Evolutionary conservation across 2,797 vertebrate genomes (phyloP).

Genomic region (Polyboroides typus): DNA sequence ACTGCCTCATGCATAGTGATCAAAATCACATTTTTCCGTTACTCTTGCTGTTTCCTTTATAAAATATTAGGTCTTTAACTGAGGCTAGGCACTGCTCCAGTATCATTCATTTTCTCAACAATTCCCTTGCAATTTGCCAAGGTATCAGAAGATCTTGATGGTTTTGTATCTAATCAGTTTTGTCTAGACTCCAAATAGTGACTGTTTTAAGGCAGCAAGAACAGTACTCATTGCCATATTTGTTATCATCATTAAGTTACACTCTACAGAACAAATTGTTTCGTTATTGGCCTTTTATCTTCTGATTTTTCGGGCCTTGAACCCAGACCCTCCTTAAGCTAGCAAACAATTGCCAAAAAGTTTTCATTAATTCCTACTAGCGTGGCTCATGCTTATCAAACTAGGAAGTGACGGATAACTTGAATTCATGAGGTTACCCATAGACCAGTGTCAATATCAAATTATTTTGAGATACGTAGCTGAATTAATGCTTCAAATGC

Average conservation of each 20-base stretch:
- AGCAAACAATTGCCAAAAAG: neutral
- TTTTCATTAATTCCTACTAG: slow-evolving; percentile 44
- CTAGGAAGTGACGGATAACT: slow-evolving; percentile 18
- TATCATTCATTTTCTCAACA: slow-evolving; percentile 69
- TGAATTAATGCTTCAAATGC: slow-evolving; percentile 30
- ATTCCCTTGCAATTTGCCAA: slow-evolving; percentile 58
- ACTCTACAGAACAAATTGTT: slow-evolving; percentile 38
- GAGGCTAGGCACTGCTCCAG: slow-evolving; percentile 73
- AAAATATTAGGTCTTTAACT: slow-evolving; percentile 59
- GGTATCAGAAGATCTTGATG: slow-evolving; percentile 55
- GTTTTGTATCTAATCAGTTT: slow-evolving; percentile 64
- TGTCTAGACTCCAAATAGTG: slow-evolving; percentile 66
- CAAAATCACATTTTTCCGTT: slow-evolving; percentile 51
- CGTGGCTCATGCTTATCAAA: neutral
- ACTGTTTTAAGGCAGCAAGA: slow-evolving; percentile 45
- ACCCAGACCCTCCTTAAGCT: neutral
- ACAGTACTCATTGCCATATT: slow-evolving; percentile 47
- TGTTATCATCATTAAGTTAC: slow-evolving; percentile 54
- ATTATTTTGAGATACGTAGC: neutral
- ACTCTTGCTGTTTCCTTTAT: slow-evolving; percentile 56
- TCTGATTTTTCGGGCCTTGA: neutral
- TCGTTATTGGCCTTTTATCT: slow-evolving; percentile 48
- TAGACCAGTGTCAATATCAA: neutral
- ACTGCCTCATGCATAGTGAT: neutral
- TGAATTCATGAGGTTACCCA: neutral